Conservation (phyloP, 2,888 invertebrate species). For the Scaptomyza reducta region DNA sequence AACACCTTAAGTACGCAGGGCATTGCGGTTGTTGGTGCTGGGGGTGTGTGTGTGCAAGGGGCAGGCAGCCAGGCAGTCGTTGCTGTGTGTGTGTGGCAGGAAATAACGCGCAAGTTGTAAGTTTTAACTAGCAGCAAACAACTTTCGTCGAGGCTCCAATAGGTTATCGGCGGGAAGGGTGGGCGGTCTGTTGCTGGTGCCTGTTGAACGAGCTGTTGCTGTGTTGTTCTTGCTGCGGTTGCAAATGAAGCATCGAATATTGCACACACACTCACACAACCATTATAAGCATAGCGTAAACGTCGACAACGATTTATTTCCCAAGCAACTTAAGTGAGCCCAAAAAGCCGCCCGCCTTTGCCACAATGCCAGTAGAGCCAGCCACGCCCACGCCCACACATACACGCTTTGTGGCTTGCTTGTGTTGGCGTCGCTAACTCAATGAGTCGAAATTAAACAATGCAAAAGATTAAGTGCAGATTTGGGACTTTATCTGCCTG, state of each 20-base stretch:
- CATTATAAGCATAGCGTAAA: slow-evolving; percentile 37
- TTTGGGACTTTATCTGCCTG: slow-evolving; percentile 84
- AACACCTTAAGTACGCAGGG: slow-evolving; percentile 79
- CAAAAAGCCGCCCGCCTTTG: slow-evolving; percentile 53
- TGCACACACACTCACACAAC: slow-evolving; percentile 35
- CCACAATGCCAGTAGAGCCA: slow-evolving; percentile 33
- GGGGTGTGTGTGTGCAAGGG: slow-evolving; percentile 2
- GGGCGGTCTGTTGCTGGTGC: slow-evolving; percentile 49
- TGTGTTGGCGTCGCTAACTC: slow-evolving; percentile 68
- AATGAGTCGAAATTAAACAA: slow-evolving; percentile 84
- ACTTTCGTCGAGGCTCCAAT: slow-evolving; percentile 36
- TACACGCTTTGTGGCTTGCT: slow-evolving; percentile 36
- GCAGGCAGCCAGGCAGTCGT: slow-evolving; percentile 16
- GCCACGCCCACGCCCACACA: slow-evolving; percentile 20
- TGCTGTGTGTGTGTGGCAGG: slow-evolving; percentile 59
- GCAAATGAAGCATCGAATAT: slow-evolving; percentile 76
- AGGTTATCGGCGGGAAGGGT: slow-evolving; percentile 4
- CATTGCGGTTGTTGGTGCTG: slow-evolving; percentile 54
- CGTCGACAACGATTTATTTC: slow-evolving; percentile 75
- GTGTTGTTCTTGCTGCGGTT: slow-evolving; percentile 60
- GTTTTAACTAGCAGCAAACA: slow-evolving; percentile 74
- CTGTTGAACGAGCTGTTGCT: slow-evolving; percentile 54
- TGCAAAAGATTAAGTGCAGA: slow-evolving; percentile 84
- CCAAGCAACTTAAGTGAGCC: slow-evolving; percentile 70
- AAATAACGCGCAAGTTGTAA: slow-evolving; percentile 77